These are phyloP conservation scores for Diarsia dahlii DNA, from an alignment of 2,888 invertebrate genomes.

Conservation along the genomic window DNA sequence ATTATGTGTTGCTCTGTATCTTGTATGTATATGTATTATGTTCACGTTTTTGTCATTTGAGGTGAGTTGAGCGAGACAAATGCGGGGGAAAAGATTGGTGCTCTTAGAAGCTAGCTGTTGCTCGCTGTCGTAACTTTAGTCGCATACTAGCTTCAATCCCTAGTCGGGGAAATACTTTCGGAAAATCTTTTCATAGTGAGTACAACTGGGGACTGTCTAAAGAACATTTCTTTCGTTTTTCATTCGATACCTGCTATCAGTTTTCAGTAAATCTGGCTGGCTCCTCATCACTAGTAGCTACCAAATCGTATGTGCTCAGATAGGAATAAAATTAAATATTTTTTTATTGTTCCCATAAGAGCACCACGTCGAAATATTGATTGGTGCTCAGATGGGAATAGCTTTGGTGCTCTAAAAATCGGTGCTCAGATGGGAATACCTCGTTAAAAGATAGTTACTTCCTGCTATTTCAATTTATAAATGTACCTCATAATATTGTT, in stretches of 20 bases:
- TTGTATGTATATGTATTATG: constrained; percentile 47
- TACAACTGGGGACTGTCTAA: constrained; percentile 23
- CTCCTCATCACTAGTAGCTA: no score
- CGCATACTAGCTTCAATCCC: constrained; percentile 33
- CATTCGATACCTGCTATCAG: not conserved
- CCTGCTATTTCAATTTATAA: no score
- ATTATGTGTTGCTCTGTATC: constrained; percentile 55
- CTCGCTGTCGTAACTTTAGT: constrained; percentile 7
- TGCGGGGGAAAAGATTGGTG: constrained; percentile 9
- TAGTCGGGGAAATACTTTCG: not conserved
- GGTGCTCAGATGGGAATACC: no score
- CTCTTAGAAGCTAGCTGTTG: constrained; percentile 12
- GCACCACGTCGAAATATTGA: no score
- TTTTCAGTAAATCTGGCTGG: not conserved
- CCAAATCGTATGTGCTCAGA: no score
- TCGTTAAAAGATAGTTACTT: no score
- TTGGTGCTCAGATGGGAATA: no score
- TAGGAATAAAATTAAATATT: no score
- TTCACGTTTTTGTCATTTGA: constrained; percentile 44
- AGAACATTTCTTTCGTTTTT: constrained; percentile 18
- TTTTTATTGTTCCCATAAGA: no score
- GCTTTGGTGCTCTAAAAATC: no score
- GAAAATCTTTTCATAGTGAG: constrained; percentile 23
- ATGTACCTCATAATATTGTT: no score
- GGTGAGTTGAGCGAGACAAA: constrained; percentile 24